A percentile compares a stretch with the other conserved stretches of the same genome.
phyloP scores from a whole-genome alignment of 2,113 vertebrate genomes.

The Ciconia maguari region DNA sequence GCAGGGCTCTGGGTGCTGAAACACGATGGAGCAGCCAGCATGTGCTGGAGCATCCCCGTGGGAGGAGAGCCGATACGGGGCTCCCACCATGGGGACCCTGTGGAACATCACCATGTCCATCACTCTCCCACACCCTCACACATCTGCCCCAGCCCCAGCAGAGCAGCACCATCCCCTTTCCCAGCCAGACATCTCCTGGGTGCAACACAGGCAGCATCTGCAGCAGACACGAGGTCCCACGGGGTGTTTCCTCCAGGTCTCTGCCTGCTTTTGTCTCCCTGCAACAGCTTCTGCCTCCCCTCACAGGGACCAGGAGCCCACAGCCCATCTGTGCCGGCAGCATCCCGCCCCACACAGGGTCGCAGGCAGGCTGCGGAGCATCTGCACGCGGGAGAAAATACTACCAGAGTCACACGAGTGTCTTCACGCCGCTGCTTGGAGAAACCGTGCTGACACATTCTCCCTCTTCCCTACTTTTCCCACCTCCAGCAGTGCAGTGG shows the following conservation, averaged over 20 bases:
- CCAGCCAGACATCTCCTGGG: not conserved
- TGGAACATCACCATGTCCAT: not conserved
- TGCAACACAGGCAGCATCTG: not conserved
- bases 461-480: not conserved
- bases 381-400: accelerated
- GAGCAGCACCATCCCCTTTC: not conserved
- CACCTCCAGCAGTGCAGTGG: not conserved
- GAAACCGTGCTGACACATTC: not conserved
- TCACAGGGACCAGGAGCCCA: not conserved
- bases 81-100: not conserved
- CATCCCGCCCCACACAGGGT: not conserved
- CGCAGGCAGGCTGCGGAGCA: not conserved
- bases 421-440: not conserved
- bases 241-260: not conserved
- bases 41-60: not conserved
- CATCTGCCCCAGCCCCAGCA: not conserved
- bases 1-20: not conserved
- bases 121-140: not conserved
- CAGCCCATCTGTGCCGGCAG: accelerated
- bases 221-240: accelerated
- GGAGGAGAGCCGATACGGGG: accelerated
- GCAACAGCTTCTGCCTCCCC: not conserved
- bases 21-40: not conserved
- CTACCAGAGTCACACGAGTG: not conserved
- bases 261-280: not conserved